Conservation (phyloP, 2,888 invertebrate species). For the Thera britannica region DNA sequence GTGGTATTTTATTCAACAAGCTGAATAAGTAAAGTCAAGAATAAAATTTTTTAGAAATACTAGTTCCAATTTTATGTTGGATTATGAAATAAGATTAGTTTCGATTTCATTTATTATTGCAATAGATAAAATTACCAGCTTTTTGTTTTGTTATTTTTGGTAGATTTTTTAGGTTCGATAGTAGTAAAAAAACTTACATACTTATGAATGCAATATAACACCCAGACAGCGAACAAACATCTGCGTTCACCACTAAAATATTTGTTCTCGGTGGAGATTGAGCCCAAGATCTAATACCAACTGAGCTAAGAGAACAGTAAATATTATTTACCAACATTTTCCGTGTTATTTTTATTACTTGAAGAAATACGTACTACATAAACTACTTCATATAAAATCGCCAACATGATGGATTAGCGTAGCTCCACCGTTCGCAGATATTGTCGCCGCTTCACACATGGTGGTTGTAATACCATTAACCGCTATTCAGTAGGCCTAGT, state of each 20-base stretch:
- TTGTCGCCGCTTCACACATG: slow-evolving; percentile 35
- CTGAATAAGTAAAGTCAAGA: neutral
- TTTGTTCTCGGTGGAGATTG: too few species aligned
- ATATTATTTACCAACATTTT: too few species aligned
- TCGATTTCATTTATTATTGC: too few species aligned
- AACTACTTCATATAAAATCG: slow-evolving; percentile 8
- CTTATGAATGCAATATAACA: too few species aligned
- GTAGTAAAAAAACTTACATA: too few species aligned
- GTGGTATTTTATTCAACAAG: slow-evolving; percentile 4
- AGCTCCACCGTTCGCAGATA: slow-evolving; percentile 26
- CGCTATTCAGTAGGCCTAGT: neutral
- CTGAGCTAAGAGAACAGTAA: too few species aligned
- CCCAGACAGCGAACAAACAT: too few species aligned
- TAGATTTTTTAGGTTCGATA: too few species aligned
- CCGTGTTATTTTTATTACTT: neutral
- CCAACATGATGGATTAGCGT: slow-evolving; percentile 34
- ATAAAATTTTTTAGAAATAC: neutral
- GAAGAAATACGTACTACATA: neutral
- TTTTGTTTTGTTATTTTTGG: neutral
- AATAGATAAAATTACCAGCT: too few species aligned
- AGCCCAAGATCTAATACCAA: too few species aligned
- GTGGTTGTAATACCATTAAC: slow-evolving; percentile 37
- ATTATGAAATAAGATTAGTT: too few species aligned
- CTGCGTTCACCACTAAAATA: too few species aligned
- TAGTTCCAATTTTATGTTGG: neutral